phyloP scores from a whole-genome alignment of 2,113 vertebrate species.

The Heterotilapia buettikoferi region DNA sequence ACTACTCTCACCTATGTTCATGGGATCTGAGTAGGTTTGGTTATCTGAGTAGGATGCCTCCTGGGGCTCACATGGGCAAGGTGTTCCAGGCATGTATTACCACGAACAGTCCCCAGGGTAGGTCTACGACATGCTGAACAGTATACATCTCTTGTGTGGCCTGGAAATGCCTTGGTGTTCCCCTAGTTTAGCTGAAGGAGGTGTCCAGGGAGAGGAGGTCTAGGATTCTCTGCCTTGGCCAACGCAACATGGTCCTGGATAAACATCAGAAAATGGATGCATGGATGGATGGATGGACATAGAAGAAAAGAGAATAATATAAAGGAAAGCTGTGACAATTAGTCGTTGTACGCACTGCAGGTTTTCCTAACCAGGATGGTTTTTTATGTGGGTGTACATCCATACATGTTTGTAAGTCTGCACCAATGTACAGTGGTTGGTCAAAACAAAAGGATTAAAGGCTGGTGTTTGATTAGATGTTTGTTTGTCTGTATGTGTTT shows the following conservation, averaged over 20 bases:
- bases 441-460: slow-evolving; percentile 65
- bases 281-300: not conserved
- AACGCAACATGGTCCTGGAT: not conserved
- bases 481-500: slow-evolving; percentile 44
- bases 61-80: not conserved
- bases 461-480: slow-evolving; percentile 60
- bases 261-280: not conserved
- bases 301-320: not conserved
- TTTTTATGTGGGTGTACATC: rapidly evolving
- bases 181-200: not conserved
- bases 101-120: rapidly evolving
- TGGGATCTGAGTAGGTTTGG: not conserved
- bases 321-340: not conserved
- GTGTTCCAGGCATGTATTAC: not conserved
- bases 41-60: not conserved
- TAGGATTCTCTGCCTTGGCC: not conserved
- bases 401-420: not conserved
- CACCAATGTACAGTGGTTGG: not conserved
- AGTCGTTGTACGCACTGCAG: not conserved
- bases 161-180: not conserved
- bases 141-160: not conserved
- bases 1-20: rapidly evolving
- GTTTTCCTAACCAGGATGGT: not conserved
- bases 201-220: not conserved
- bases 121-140: not conserved